A percentile compares a stretch with the other conserved stretches of the same genome.
Evolutionary conservation across 2,797 vertebrate genomes (phyloP).

Genomic region (Spondyliosoma cantharus): DNA sequence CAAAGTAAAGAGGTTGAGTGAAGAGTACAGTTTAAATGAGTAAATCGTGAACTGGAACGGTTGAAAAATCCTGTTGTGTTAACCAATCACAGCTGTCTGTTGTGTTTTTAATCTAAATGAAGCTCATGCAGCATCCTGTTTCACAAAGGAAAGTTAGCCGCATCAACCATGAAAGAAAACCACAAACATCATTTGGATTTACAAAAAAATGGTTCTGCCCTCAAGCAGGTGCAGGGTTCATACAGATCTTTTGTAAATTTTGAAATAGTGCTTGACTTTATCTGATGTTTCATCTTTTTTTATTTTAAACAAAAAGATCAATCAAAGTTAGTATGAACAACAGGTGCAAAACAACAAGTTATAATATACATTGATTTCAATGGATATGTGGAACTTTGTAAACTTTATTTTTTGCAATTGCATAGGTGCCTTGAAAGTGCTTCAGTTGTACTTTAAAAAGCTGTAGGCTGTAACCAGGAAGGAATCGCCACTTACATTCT

Average conservation of each 20-base stretch:
- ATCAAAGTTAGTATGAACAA: too few species aligned
- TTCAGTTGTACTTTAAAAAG: too few species aligned
- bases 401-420: too few species aligned
- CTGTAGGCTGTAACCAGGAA: neutral
- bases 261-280: too few species aligned
- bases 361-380: too few species aligned
- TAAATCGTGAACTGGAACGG: neutral
- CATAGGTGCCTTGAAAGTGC: too few species aligned
- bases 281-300: too few species aligned
- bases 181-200: neutral
- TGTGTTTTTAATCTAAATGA: constrained; percentile 3
- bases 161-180: neutral
- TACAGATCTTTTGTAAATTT: too few species aligned
- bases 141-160: neutral
- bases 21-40: neutral
- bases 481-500: neutral
- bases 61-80: neutral
- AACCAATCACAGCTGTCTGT: neutral
- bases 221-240: neutral
- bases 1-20: constrained; percentile 1
- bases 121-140: neutral
- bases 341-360: too few species aligned
- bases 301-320: too few species aligned
- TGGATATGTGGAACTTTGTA: neutral
- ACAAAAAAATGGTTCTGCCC: neutral